phyloP scores from a whole-genome alignment of 2,888 invertebrate species.

The Podotricha telesiphe region DNA sequence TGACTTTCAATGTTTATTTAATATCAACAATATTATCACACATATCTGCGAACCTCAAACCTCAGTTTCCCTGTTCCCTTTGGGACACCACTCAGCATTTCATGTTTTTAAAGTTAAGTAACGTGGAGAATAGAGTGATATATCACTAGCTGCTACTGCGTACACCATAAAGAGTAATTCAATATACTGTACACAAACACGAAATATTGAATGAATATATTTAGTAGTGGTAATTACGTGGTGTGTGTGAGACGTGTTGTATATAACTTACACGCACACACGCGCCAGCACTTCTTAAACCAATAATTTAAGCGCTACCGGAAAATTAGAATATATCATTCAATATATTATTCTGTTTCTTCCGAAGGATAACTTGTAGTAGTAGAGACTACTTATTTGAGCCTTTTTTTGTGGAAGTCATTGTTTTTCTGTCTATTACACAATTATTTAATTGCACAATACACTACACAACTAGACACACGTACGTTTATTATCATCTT shows the following conservation, averaged over 20 bases:
- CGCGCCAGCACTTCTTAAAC: neutral
- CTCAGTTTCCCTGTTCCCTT: no score
- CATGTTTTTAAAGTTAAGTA: no score
- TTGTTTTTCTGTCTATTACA: neutral
- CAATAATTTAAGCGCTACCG: constrained; percentile 13
- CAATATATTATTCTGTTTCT: neutral
- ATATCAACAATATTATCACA: constrained; percentile 3
- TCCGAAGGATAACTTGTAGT: neutral
- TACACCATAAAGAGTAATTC: no score
- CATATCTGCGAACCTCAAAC: neutral
- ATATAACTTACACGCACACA: neutral
- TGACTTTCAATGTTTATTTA: neutral
- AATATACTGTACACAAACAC: no score
- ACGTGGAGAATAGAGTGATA: no score
- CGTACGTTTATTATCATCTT: neutral
- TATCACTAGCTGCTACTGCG: no score
- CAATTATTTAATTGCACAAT: no score
- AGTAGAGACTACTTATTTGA: neutral
- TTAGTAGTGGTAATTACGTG: neutral
- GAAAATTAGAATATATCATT: neutral
- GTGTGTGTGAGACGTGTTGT: no score
- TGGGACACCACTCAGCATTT: no score
- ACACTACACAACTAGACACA: neutral
- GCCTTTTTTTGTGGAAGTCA: neutral
- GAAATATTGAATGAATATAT: no score